A percentile compares a stretch with the other conserved stretches of the same genome.
Conservation (phyloP, 1,140 invertebrate genomes). For the Holcopasites calliopsidis region DNA sequence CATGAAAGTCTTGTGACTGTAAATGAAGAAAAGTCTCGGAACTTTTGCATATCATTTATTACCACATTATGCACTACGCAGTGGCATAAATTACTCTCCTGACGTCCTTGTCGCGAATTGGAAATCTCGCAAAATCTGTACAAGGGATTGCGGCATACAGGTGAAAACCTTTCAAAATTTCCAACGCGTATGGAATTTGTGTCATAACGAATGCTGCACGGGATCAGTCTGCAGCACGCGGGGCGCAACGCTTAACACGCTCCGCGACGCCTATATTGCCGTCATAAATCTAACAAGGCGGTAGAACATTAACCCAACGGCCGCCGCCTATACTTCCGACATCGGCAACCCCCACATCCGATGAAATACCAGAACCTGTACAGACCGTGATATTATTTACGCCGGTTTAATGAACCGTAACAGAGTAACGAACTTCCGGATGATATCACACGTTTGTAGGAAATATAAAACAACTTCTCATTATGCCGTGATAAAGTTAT, state of each 20-base stretch:
- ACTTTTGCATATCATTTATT: too few species aligned
- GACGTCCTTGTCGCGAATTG: neutral
- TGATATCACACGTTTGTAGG: constrained; percentile 6
- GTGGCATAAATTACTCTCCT: neutral
- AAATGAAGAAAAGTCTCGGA: too few species aligned
- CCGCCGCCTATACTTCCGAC: constrained; percentile 65
- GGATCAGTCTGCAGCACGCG: constrained; percentile 21
- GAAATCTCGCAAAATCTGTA: neutral
- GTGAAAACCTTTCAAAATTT: constrained; percentile 11
- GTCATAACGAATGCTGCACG: constrained; percentile 23
- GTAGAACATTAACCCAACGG: constrained; percentile 66
- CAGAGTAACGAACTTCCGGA: neutral
- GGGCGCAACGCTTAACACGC: constrained; percentile 64
- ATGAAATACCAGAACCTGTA: constrained; percentile 64
- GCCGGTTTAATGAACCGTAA: constrained; percentile 68
- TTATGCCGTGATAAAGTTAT: neutral
- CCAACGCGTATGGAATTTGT: constrained; percentile 16
- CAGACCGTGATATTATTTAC: constrained; percentile 63
- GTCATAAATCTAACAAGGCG: constrained; percentile 73
- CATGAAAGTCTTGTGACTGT: too few species aligned
- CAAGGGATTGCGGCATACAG: neutral
- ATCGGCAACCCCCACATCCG: constrained; percentile 62
- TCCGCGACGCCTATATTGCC: constrained; percentile 71
- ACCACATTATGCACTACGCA: neutral
- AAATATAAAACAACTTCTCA: neutral